Conservation (phyloP, 2,888 invertebrate species). For the Cantharis rufa region DNA sequence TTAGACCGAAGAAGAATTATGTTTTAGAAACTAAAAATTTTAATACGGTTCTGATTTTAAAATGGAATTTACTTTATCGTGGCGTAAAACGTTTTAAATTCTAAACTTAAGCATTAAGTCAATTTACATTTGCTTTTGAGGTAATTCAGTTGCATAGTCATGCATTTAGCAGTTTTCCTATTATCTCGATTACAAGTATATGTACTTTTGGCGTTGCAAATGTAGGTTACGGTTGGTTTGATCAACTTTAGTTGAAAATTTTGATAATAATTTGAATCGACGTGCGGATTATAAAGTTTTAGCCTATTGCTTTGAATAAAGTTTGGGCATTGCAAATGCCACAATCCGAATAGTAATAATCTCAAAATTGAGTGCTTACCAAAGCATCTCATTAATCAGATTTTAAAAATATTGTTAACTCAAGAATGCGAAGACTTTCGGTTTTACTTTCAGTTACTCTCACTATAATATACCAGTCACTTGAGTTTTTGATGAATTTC, state of each 20-base stretch:
- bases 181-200: background rate
- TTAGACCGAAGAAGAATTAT: too few species aligned
- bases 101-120: background rate
- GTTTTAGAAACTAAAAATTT: too few species aligned
- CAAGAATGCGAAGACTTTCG: background rate
- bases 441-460: background rate
- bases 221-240: background rate
- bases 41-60: too few species aligned
- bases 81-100: background rate
- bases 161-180: background rate
- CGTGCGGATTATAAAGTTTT: background rate
- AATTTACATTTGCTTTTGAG: background rate
- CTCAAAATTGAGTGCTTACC: background rate
- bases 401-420: background rate
- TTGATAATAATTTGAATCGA: background rate
- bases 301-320: background rate
- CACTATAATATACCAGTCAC: background rate
- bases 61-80: background rate
- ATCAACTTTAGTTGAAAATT: background rate
- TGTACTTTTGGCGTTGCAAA: background rate
- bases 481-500: background rate
- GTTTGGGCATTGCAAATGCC: background rate
- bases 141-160: background rate
- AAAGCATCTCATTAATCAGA: background rate
- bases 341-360: background rate